Base-by-base conservation (phyloP, 2,113 vertebrate species). In the Smithornis capensis region DNA sequence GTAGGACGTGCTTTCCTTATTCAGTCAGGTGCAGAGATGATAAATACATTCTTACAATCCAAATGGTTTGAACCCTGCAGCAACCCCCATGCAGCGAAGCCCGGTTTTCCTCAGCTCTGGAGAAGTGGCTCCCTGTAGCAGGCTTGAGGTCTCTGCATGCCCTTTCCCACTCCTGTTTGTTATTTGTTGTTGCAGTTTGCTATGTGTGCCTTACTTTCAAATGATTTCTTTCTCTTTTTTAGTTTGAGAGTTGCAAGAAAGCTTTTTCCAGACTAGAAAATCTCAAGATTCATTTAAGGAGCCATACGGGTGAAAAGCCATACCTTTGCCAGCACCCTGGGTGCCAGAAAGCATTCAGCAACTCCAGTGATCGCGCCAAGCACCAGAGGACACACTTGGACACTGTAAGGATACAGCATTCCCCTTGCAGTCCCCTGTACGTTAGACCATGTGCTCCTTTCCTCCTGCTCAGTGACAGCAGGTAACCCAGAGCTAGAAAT, bases 231-330 rank as follows among this genome's bases (percentile, higher is more conserved):
- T 96, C 74, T 91, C 57, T 95, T 95, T 87, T 96, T 40, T 97
- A 99, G 99, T 99, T 99, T 87, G 98, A 99, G 87, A 98, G 99
- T 94, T 99, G 99, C 98, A 98, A 98, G 95, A 99, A 99, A 97
- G 99, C 99, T 33, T 99, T 99, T 97, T 99, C 99, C 64, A 98
- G 99, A 29, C 98, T 99, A 17, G 99, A 99, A 97, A 99, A 99
- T 92, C 98, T 99, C 89, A 99, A 99, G 97, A 99, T 99, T 97
- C 99, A 99, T 89, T 97, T 99, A 90, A 98, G 99, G 67, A 99
- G 99, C 95, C 99, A 99, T 95, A 99, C 99, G 0, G 99, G 99
- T 33, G 99, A 99, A 92, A 99, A 99, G 69, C 99, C 99, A 0
- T 99, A 99, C 70, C 87, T 98, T 45, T 99, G 99, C 96, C 99